Evolutionary conservation across 2,888 invertebrate genomes (phyloP), one percentile per base, ranked within the genome.

Genomic region (Coenonympha arcania): DNA sequence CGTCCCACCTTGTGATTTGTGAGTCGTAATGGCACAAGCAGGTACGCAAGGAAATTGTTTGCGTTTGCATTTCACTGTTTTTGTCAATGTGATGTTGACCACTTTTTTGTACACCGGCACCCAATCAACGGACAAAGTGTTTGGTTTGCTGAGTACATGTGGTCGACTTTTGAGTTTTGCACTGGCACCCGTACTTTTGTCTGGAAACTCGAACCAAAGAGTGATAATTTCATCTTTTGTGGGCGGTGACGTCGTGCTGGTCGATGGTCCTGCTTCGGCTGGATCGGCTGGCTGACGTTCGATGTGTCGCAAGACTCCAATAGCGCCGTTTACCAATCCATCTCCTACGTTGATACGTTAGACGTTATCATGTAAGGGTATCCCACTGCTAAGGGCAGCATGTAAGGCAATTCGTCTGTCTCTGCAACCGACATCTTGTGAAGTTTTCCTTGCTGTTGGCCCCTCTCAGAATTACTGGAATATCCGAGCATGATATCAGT

Each of bases 291-390:
- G 24, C 24, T 24, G 24, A 24, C 24, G 24, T 30, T 30, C 30
- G 11, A 13, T 13, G 4, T 30, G 30, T 13, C 11, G 13, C 4
- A 30, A 30, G 13, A 13, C 13, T 3, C 30, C 30, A 30, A 30
- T 13, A 30, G 30, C 30, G 3, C 30, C 30, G 13, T 30, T 30
- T 30, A 13, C 30, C 13, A 30, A 30, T 30, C 30, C 30, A 13
- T 30, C 30, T 13, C 13, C 11, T 11, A 30, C 30, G 13, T 30
- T 4, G 3, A 30, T 30, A 6, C n/a, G n/a, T 30, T 30, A 40
- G 48, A 60, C 53, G 18, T 58, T 13, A 40, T 16, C 16, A 40
- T 22, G 24, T 40, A 26, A 13, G 24, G 24, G 6, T 24, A 24
- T 5, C 24, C 24, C 6, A 4, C 24, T 4, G 4, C 24, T 24